Base-by-base conservation (phyloP, 2,797 vertebrate species). In the Scarus forsteni region DNA sequence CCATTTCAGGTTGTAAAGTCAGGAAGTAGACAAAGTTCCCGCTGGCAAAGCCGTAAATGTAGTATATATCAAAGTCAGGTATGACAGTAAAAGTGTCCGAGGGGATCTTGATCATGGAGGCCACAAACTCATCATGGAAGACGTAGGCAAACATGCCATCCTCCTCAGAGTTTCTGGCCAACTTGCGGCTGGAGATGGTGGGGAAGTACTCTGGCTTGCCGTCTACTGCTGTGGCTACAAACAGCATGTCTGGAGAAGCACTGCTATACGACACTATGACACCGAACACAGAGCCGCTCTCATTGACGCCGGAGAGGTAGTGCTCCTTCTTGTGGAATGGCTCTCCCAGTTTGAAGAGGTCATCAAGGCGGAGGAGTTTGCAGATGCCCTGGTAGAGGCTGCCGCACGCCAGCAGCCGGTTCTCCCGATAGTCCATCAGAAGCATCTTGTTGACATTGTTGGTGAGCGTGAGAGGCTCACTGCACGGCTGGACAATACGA, bases 401-500 rank as follows among this genome's bases (percentile, higher is more conserved):
- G 46, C 98, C 98, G 3, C 98, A 99, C 1, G 98, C 98, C 53
- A 99, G 94, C 84, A 99, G 90, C 42, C 98, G 89, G 70, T 98
- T 98, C 92, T 98, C 98, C 69, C 96, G 95, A 73, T 99, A 98
- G 94, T 99, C 98, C 87, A 99, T 98, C 73, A 99, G 94, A 66
- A 99, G 95, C 97, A 99, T 97, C 90, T 99, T 99, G 91, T 99
- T 99, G 77, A 99, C 95, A 18, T 99, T 99, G 93, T 99, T 97
- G 67, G 97, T 99, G 80, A 95, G 93, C 0, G 94, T 93, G 73
- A 99, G 91, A 2, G 96, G 96, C 80, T 99, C 98, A 0, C 96
- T 96, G 93, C 98, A 99, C 1, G 97, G 97, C 90, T 99, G 98
- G 51, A 99, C 98, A 0, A 99, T 96, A 69, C 96, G 96, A 8